Evolutionary conservation across 2,113 vertebrate genomes (phyloP).

Genomic region (Nannospalax galili): DNA sequence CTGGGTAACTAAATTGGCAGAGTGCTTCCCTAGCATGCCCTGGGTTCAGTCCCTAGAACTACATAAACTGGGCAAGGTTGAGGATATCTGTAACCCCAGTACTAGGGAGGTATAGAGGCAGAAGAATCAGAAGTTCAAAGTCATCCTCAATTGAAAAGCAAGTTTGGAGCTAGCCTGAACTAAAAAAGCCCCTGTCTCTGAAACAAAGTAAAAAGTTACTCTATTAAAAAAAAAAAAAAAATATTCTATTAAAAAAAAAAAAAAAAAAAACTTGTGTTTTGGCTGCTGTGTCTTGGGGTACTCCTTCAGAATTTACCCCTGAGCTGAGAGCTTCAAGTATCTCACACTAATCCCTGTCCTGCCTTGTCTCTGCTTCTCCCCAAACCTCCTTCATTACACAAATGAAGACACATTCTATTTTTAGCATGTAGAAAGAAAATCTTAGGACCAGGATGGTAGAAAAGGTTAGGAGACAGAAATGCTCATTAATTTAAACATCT

Average conservation of each 20-base stretch:
- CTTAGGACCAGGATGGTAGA: conserved; percentile 34
- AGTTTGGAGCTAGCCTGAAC: not conserved
- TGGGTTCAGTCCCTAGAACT: not conserved
- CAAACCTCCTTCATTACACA: not conserved
- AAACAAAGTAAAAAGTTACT: not conserved
- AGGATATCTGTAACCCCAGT: not conserved
- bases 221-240: no score
- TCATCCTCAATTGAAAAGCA: not conserved
- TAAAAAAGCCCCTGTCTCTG: not conserved
- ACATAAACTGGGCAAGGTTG: not conserved
- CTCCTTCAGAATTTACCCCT: not conserved
- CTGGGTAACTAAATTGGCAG: no score
- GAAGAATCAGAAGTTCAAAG: not conserved
- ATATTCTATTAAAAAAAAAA: not conserved
- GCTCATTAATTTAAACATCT: conserved; percentile 80
- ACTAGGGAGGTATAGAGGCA: not conserved
- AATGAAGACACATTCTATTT: not conserved
- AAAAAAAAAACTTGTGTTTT: not conserved
- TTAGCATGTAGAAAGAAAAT: conserved; percentile 38
- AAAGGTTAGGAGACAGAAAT: conserved; percentile 73
- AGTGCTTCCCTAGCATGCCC: not conserved
- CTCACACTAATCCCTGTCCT: not conserved
- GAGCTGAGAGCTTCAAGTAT: not conserved
- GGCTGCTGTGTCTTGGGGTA: not conserved
- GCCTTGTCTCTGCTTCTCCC: not conserved